Conservation (phyloP, 1,140 invertebrate species). For the Acyrthosiphon pisum region DNA sequence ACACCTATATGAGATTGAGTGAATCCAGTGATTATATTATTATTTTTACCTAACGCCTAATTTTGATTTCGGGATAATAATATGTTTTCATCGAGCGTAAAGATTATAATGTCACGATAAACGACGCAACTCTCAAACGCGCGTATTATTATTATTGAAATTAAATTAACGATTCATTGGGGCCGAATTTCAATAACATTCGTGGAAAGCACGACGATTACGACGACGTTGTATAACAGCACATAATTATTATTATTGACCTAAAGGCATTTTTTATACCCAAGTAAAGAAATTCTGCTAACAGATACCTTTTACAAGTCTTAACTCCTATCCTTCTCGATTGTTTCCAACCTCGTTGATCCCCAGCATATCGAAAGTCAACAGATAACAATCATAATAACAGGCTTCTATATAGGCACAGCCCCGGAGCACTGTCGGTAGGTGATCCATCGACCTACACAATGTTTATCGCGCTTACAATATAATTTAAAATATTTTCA, state of each 20-base stretch:
- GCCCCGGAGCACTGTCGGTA: neutral
- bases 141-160: neutral
- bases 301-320: neutral
- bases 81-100: too few species aligned
- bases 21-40: neutral
- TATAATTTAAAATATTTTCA: slow-evolving; percentile 25
- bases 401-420: neutral
- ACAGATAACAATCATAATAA: slow-evolving; percentile 35
- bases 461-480: neutral
- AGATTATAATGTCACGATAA: too few species aligned
- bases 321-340: neutral
- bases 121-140: neutral
- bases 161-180: neutral
- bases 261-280: neutral
- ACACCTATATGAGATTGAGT: neutral
- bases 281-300: neutral
- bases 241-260: neutral
- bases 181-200: neutral
- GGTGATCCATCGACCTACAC: slow-evolving; percentile 38
- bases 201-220: neutral
- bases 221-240: neutral
- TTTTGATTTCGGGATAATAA: too few species aligned
- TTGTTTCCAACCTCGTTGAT: neutral
- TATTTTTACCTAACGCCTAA: neutral
- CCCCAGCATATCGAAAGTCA: neutral